Evolutionary conservation across 2,113 vertebrate species (phyloP).

Genomic region (Clarias magur): DNA sequence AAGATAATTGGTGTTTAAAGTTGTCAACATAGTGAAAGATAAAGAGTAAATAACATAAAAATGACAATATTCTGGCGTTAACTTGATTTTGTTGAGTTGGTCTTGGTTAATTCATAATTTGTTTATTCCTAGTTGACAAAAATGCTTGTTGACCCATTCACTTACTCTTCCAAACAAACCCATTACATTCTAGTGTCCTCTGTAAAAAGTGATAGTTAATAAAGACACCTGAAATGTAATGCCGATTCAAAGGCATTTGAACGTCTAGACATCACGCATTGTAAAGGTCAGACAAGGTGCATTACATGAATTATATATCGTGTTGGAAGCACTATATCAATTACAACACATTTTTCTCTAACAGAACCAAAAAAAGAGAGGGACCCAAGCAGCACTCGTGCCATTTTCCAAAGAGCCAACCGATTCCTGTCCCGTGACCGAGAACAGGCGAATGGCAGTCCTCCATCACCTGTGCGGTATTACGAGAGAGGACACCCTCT

Average conservation of each 20-base stretch:
- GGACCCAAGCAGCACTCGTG: constrained; percentile 42
- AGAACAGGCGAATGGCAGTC: constrained; percentile 59
- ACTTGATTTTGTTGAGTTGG: no score
- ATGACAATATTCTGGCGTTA: not conserved
- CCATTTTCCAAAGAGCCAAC: constrained; percentile 58
- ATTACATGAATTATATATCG: not conserved
- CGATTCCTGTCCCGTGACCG: constrained; percentile 69
- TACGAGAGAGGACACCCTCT: constrained; percentile 72
- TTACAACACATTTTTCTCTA: constrained; percentile 16
- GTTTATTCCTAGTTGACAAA: not conserved
- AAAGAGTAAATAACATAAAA: not conserved
- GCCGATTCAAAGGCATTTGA: not conserved
- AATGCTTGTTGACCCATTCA: not conserved
- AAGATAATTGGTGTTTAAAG: not conserved
- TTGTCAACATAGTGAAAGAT: no score
- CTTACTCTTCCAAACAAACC: not conserved
- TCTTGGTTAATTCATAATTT: not conserved
- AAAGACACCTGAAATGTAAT: not conserved
- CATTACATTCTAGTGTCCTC: not conserved
- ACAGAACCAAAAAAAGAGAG: constrained; percentile 64
- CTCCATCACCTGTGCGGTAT: constrained; percentile 54
- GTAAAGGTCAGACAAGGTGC: not conserved
- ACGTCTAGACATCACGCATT: not conserved
- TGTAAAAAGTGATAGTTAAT: not conserved
- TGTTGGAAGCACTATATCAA: not conserved